Base-by-base conservation (phyloP, 2,113 vertebrate species). In the Paramormyrops kingsleyae region DNA sequence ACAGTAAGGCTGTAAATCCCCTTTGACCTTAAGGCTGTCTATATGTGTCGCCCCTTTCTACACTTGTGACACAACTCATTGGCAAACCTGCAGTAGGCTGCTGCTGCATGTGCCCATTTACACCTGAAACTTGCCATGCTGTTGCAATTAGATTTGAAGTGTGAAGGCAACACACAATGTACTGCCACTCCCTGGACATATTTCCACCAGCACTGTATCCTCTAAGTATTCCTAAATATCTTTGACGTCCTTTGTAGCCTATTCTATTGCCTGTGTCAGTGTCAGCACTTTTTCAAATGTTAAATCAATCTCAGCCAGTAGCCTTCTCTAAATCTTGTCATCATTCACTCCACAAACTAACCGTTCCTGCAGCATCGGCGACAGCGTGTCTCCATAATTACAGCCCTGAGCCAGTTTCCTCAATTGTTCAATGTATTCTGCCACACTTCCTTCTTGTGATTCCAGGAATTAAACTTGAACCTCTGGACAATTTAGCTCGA, bases 291-390 rank as follows among this genome's bases (percentile, higher is more conserved):
- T 91, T 15, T 91, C 89, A 77, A 91, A 90, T 0, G 47, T 90
- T 4, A 91, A 59, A 15, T 87, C 89, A 24, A 53, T 49, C 35
- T 91, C 86, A 1, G 89, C n/a, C 70, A 91, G 49, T 31, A 88
- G 56, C 49, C 66, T 27, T 35, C 80, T n/a, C 39, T 91, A 83
- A 56, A 91, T 90, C 8, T 52, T 56, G 13, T 91, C 91, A 50
- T 91, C 91, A 56, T 90, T 90, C 44, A 92, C 83, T 13, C 90
- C 90, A 66, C 90, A 90, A 1, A 91, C 92, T 21, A 91, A 50
- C 44, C 88, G 31, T 87, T 92, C 91, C 50, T 90, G 53, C 39
- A 92, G 46, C 88, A 90, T 92, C 21, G 80, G 47, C 80, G 74
- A 70, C 3, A 92, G 88, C 0, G 74, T 89, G 13, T 77, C 74